Percentiles rank a stretch among this genome's conserved stretches.
Conservation (phyloP, 2,888 invertebrate species). For the Myathropa florea region DNA sequence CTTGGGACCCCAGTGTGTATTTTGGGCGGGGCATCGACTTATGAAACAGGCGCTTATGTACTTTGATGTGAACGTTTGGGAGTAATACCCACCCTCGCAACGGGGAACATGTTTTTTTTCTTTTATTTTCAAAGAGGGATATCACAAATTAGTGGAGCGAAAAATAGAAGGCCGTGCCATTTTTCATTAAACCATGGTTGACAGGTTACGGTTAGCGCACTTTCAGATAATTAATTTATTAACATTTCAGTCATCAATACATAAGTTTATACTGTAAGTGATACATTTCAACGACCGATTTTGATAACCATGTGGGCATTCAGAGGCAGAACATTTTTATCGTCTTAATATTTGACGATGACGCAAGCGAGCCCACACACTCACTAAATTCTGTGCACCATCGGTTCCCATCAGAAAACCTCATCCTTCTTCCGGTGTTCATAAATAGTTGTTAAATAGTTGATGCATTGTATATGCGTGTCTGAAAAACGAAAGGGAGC, state of each 20-base stretch:
- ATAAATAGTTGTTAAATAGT: neutral
- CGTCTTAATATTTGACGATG: conserved; percentile 38
- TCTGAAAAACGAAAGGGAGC: neutral
- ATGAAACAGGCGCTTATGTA: conserved; percentile 56
- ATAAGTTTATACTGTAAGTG: too few species aligned
- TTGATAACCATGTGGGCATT: too few species aligned
- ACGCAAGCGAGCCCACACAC: conserved; percentile 6
- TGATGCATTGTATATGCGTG: neutral
- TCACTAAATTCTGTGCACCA: conserved; percentile 22
- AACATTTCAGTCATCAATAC: conserved; percentile 1
- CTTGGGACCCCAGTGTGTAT: conserved; percentile 56
- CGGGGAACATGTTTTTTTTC: neutral
- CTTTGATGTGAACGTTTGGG: conserved; percentile 33
- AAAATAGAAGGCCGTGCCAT: conserved; percentile 20
- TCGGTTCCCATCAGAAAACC: neutral
- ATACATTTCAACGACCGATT: too few species aligned
- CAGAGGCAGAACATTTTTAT: neutral
- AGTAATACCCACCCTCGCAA: conserved; percentile 39
- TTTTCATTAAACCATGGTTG: conserved; percentile 24
- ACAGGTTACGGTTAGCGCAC: conserved; percentile 35
- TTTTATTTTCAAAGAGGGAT: neutral
- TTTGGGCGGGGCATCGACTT: conserved; percentile 57
- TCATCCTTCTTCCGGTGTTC: neutral
- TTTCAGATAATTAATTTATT: neutral
- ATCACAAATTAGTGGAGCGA: neutral